These are phyloP conservation scores for Sesamia inferens DNA, from an alignment of 2,888 invertebrate species.

Conservation along the genomic window DNA sequence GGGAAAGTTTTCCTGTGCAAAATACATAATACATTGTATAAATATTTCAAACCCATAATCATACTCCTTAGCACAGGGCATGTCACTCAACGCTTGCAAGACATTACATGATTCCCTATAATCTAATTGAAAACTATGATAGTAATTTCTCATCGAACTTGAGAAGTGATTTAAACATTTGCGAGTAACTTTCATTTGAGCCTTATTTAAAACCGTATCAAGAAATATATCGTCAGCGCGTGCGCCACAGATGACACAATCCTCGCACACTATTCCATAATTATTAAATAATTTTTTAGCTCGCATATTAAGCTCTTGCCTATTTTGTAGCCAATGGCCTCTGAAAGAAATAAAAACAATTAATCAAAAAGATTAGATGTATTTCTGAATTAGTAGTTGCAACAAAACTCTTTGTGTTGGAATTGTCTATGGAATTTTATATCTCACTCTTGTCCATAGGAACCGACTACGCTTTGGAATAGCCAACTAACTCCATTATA, in stretches of 20 bases:
- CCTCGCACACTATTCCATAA: conserved; percentile 29
- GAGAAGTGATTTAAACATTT: background rate
- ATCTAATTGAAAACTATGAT: background rate
- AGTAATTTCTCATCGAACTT: background rate
- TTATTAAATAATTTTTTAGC: background rate
- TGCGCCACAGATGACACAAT: conserved; percentile 34
- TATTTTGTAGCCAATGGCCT: conserved; percentile 38
- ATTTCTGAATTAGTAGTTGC: background rate
- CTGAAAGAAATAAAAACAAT: conserved; percentile 29
- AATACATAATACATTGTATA: conserved; percentile 18
- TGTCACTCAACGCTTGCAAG: conserved; percentile 9
- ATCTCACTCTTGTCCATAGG: no score
- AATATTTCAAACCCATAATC: background rate
- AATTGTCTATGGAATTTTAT: background rate
- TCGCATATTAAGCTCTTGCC: background rate
- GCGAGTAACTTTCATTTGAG: conserved; percentile 4
- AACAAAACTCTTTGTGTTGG: background rate
- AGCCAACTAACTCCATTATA: background rate
- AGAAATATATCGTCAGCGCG: conserved; percentile 5
- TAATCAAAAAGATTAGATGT: background rate
- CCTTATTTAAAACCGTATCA: background rate
- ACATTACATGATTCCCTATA: background rate
- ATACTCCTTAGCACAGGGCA: conserved; percentile 36
- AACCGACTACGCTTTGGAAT: background rate
- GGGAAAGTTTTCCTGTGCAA: conserved; percentile 8